Evolutionary conservation across 2,113 vertebrate genomes (phyloP), one percentile per base, ranked within the genome.

Genomic region (Clarias gariepinus): DNA sequence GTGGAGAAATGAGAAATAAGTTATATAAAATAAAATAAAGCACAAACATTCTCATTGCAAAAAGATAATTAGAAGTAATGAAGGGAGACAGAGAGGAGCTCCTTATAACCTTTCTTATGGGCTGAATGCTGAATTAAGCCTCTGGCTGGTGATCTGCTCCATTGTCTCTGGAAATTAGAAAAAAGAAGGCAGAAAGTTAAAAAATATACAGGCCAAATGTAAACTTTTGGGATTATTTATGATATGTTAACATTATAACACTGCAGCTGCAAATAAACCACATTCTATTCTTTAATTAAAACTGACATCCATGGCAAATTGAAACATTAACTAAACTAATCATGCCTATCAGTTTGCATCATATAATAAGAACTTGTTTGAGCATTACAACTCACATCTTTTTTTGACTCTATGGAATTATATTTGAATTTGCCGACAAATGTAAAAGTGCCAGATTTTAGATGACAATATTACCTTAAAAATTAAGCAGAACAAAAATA

Each of bases 141-240:
- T 76, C 30, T 13, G 63, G 58, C 47, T 81, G 74, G 52, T 78
- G 61, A 30, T 76, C 57, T 84, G 60, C 79, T 81, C 81, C 90
- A 89, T 76, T 61, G 52, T 88, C 64, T 86, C 90, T 90, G 84
- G 36, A 84, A 87, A 89, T 79, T 52, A 12, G 8, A 13, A 84
- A 90, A 47, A 64, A 41, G 25, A 85, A 52, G n/a, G 28, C 33
- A 85, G 28, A 71, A 15, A 53, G 15, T 77, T 60, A 60, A 10
- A 76, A 77, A 76, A 76, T 64, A 36, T 8, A 47, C 1, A 57
- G 28, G 60, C 15, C 30, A 57, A 61, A 41, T 83, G 10, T 7
- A 61, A 61, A 60, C 1, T 0, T 81, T 60, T 80, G 7, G 7
- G 36, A 80, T 33, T 33, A 58, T 11, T 58, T 58, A 21, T 80